These are phyloP conservation scores for Drosophila pegasa DNA, from an alignment of 2,888 invertebrate genomes.

Conservation along the genomic window DNA sequence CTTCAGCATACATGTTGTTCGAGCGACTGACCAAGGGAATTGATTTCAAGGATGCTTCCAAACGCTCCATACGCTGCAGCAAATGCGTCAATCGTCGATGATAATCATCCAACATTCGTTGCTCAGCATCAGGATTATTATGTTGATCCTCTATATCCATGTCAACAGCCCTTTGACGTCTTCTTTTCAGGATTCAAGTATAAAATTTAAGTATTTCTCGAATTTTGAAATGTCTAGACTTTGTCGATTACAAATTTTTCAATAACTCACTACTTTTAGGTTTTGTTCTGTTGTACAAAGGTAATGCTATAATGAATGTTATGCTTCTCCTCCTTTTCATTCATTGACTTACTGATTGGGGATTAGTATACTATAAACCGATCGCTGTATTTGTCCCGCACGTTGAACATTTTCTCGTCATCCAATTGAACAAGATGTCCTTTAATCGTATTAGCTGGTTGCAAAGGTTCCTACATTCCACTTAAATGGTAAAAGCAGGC, in stretches of 20 bases:
- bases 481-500: neutral
- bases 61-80: constrained; percentile 22
- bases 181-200: constrained; percentile 1
- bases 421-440: neutral
- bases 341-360: neutral
- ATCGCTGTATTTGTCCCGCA: no score
- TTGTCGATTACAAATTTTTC: neutral
- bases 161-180: neutral
- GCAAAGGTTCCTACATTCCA: neutral
- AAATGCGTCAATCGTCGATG: constrained; percentile 22
- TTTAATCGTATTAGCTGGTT: neutral
- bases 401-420: neutral
- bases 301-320: neutral
- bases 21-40: constrained; percentile 1
- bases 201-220: neutral
- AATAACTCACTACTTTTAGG: no score
- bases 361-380: no score
- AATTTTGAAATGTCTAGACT: constrained; percentile 22
- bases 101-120: constrained; percentile 21
- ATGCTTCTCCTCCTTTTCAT: neutral
- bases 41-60: constrained; percentile 23
- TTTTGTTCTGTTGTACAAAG: neutral
- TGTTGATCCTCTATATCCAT: constrained; percentile 12
- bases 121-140: neutral
- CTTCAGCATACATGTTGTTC: neutral